Evolutionary conservation across 2,888 invertebrate genomes (phyloP).

Genomic region (Dione juno): DNA sequence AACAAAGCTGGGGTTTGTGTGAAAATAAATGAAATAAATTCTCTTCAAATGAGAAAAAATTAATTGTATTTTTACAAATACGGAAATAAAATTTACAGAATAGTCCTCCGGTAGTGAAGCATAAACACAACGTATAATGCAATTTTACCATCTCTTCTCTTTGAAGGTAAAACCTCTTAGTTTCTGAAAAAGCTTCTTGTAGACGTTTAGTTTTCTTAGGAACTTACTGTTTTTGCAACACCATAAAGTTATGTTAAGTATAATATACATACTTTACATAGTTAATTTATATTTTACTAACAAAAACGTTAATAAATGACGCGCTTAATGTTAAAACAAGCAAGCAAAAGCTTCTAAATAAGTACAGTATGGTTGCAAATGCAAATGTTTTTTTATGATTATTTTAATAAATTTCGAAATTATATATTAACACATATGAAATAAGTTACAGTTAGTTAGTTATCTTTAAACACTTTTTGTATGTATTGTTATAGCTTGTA

Average conservation of each 20-base stretch:
- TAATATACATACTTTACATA: too few relatives aligned
- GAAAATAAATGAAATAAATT: too few relatives aligned
- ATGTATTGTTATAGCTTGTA: too few relatives aligned
- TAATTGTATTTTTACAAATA: background rate
- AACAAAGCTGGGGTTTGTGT: too few relatives aligned
- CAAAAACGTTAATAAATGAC: background rate
- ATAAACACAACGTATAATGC: background rate
- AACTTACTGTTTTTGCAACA: background rate
- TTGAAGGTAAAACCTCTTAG: slow-evolving; percentile 15
- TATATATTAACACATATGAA: too few relatives aligned
- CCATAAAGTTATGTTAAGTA: background rate
- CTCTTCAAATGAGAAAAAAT: too few relatives aligned
- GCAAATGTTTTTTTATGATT: too few relatives aligned
- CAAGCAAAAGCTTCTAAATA: too few relatives aligned
- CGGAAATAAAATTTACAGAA: background rate
- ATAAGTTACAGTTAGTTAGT: too few relatives aligned
- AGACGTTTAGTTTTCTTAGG: slow-evolving; percentile 1
- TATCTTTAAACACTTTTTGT: too few relatives aligned
- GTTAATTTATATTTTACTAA: background rate
- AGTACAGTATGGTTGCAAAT: too few relatives aligned
- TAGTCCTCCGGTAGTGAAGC: background rate
- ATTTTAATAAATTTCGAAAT: too few relatives aligned
- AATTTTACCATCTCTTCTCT: slow-evolving; percentile 6
- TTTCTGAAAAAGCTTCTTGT: slow-evolving; percentile 8
- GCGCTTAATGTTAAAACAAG: background rate